Conservation (phyloP, 2,797 vertebrate species). For the Dicrostonyx torquatus region DNA sequence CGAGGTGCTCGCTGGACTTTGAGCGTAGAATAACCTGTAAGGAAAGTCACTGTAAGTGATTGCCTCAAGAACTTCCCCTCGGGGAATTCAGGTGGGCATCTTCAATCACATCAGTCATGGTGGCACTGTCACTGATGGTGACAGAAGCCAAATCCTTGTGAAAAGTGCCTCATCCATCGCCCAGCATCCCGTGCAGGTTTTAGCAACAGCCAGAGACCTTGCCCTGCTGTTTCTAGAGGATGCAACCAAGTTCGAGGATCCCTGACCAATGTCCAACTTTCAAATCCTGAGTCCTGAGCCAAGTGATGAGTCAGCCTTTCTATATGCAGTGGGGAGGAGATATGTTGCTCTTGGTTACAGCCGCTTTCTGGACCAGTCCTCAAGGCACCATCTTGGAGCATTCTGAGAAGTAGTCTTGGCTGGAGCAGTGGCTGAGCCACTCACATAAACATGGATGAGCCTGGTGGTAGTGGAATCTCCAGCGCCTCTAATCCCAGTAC, state of each 20-base stretch:
- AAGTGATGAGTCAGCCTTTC: not conserved
- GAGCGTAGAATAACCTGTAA: constrained; percentile 60
- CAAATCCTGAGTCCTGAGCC: not conserved
- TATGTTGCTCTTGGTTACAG: rapidly evolving
- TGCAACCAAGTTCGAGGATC: not conserved
- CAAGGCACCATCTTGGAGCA: not conserved
- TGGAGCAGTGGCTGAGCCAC: not conserved
- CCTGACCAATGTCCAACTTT: not conserved
- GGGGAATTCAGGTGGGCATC: not conserved
- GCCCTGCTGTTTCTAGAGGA: not conserved
- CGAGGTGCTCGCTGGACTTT: not conserved
- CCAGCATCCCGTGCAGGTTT: not conserved
- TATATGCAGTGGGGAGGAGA: not conserved
- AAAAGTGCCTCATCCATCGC: rapidly evolving
- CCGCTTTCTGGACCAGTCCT: not conserved
- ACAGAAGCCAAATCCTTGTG: not conserved
- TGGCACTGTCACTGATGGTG: not conserved
- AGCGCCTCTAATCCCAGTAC: too few species aligned
- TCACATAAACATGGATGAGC: not conserved
- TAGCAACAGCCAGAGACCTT: not conserved
- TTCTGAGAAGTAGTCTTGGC: not conserved
- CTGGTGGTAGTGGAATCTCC: rapidly evolving
- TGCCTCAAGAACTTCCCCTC: not conserved
- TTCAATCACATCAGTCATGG: not conserved
- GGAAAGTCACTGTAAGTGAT: constrained; percentile 11